Base-by-base conservation (phyloP, 2,797 vertebrate genomes). In the Gallinago nigripennis region DNA sequence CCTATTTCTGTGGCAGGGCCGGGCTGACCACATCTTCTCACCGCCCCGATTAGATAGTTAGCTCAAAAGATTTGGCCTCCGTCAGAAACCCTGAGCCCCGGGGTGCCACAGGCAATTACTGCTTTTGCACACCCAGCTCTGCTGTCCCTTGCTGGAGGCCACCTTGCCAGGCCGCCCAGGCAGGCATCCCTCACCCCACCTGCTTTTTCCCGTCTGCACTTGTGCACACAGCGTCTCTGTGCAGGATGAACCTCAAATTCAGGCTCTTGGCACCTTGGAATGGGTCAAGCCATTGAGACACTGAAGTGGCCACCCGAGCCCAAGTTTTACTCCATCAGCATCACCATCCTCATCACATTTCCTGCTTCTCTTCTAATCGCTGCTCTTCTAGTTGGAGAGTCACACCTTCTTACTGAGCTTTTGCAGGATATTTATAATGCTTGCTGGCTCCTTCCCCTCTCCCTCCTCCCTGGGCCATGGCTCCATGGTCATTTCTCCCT, bases 221-320 rank as follows among this genome's bases (percentile, higher is more conserved):
- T 10, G 31, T 12, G 11, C 45, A 30, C 8, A 1, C 45, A 48
- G 45, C 3, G 11, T 64, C 70, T 43, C 51, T 4, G 2, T 24
- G 45, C 46, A 31, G 27, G 50, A 10, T 79, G 43, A n/a, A 25
- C 28, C 35, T 65, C 73, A 15, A 4, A 3, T 16, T 46, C 51
- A 45, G 30, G 57, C 58, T 85, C n/a, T 48, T 60, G 31, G 41
- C 28, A 53, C 63, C 33, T 65, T 28, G 54, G 46, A 31, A 11
- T 33, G 46, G 9, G 19, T 39, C 1, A 7, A 39, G 13, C 20
- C 56, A 5, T 56, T 7, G 56, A 50, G 39, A 37, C 35, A 25
- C 5, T 2, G 3, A 51, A 64, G 16, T 12, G 8, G 25, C 45
- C 16, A 5, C 15, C 24, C 0, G 3, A 69, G 50, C 1, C 0